phyloP scores from a whole-genome alignment of 2,797 vertebrate genomes.

The Sebastolobus altivelis region DNA sequence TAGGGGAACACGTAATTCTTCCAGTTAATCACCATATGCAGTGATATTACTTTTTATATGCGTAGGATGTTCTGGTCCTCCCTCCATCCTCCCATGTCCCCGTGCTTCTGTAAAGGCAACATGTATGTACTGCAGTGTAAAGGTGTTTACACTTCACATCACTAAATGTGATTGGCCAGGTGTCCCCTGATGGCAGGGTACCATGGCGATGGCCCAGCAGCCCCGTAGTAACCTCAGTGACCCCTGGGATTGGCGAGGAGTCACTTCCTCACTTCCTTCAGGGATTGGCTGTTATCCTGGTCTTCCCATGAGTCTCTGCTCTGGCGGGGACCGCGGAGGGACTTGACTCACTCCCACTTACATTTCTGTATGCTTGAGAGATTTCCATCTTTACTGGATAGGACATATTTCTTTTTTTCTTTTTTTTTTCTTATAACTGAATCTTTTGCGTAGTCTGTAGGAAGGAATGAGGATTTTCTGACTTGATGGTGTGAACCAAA shows the following conservation, averaged over 20 bases:
- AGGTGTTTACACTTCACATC: conserved; percentile 67
- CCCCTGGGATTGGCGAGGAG: conserved; percentile 63
- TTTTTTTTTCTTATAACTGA: neutral
- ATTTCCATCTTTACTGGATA: neutral
- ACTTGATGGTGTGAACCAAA: neutral
- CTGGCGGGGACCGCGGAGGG: conserved; percentile 31
- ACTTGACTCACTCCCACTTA: conserved; percentile 40
- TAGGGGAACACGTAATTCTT: conserved; percentile 27
- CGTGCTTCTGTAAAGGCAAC: neutral
- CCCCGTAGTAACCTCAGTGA: conserved; percentile 64
- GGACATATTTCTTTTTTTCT: neutral
- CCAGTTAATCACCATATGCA: conserved; percentile 30
- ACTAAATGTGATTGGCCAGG: conserved; percentile 60
- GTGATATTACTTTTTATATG: neutral
- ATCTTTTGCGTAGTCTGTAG: neutral
- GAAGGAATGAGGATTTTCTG: neutral
- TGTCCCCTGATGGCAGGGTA: conserved; percentile 68
- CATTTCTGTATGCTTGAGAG: conserved; percentile 40
- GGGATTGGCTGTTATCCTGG: conserved; percentile 74
- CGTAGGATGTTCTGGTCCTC: neutral
- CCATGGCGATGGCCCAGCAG: conserved; percentile 76
- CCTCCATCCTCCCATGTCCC: neutral
- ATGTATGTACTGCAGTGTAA: conserved; percentile 24
- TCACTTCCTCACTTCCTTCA: conserved; percentile 76
- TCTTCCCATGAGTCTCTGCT: conserved; percentile 71